phyloP scores from a whole-genome alignment of 2,113 vertebrate species.

The Odobenus rosmarus region DNA sequence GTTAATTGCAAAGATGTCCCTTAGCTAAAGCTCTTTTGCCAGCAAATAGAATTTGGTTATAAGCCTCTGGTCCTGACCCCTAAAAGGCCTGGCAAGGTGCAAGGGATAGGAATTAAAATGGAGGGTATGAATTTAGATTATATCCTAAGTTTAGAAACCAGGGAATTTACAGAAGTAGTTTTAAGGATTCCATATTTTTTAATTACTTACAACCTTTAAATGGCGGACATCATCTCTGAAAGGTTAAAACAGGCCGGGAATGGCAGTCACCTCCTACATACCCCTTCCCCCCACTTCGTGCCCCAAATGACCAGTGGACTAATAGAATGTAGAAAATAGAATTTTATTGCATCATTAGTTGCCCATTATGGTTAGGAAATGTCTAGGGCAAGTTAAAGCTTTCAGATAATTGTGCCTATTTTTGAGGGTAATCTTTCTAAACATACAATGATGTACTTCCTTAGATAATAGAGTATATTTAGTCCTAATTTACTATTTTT shows the following conservation, averaged over 20 bases:
- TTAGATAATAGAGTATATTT: not conserved
- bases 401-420: constrained; percentile 4
- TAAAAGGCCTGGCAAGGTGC: not conserved
- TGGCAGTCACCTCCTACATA: not conserved
- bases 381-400: constrained; percentile 19
- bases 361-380: not conserved
- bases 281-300: not conserved
- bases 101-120: constrained; percentile 38
- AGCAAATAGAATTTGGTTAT: not conserved
- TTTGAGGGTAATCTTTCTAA: constrained; percentile 39
- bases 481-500: not conserved
- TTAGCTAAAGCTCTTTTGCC: constrained; percentile 16
- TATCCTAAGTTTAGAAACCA: constrained; percentile 6
- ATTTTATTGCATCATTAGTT: constrained; percentile 15
- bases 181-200: not conserved
- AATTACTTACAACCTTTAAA: constrained; percentile 42
- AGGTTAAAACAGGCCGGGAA: constrained; percentile 12
- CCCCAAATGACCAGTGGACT: not conserved
- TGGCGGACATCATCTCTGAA: constrained; percentile 33
- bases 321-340: not conserved
- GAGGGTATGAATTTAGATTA: constrained; percentile 10
- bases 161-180: constrained; percentile 19
- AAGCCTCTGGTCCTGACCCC: not conserved
- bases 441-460: not conserved
- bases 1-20: constrained; percentile 4